These are phyloP conservation scores for Vanacampus margaritifer DNA, from an alignment of 2,113 vertebrate species.

Conservation along the genomic window DNA sequence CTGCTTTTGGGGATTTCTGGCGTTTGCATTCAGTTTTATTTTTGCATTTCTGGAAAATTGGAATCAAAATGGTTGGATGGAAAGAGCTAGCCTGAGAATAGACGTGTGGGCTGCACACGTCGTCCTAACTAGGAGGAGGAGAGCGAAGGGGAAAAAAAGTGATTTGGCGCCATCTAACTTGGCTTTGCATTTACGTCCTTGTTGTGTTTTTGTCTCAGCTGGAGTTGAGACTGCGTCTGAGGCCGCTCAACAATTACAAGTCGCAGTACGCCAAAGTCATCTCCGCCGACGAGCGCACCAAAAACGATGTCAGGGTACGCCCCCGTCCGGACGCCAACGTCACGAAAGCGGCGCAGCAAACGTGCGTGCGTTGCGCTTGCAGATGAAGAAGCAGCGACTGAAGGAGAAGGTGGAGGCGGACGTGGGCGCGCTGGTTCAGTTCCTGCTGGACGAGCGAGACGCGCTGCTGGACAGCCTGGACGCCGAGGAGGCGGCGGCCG, in stretches of 20 bases:
- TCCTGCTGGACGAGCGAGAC: slow-evolving; percentile 74
- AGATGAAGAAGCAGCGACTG: slow-evolving; percentile 71
- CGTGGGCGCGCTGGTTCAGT: slow-evolving; percentile 73
- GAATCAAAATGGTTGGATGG: too few relatives aligned
- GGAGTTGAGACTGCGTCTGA: slow-evolving; percentile 65
- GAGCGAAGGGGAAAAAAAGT: too few relatives aligned
- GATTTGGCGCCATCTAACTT: neutral
- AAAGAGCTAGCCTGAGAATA: too few relatives aligned
- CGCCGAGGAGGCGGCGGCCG: slow-evolving; percentile 59
- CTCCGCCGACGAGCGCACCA: slow-evolving; percentile 62
- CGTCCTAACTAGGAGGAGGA: too few relatives aligned
- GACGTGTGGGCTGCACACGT: too few relatives aligned
- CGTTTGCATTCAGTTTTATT: too few relatives aligned
- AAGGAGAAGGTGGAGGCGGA: slow-evolving; percentile 76
- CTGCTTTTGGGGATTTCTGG: too few relatives aligned
- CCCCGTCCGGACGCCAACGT: too few relatives aligned
- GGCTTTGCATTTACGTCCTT: neutral
- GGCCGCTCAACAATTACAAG: slow-evolving; percentile 73
- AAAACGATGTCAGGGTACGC: slow-evolving; percentile 64
- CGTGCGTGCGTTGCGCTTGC: neutral
- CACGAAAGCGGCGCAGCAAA: too few relatives aligned
- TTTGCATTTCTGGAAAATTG: too few relatives aligned
- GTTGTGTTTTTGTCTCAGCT: slow-evolving; percentile 42
- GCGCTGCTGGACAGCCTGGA: slow-evolving; percentile 72
- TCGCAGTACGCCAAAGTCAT: slow-evolving; percentile 62